phyloP scores from a whole-genome alignment of 2,888 invertebrate species.

The Merodon equestris region DNA sequence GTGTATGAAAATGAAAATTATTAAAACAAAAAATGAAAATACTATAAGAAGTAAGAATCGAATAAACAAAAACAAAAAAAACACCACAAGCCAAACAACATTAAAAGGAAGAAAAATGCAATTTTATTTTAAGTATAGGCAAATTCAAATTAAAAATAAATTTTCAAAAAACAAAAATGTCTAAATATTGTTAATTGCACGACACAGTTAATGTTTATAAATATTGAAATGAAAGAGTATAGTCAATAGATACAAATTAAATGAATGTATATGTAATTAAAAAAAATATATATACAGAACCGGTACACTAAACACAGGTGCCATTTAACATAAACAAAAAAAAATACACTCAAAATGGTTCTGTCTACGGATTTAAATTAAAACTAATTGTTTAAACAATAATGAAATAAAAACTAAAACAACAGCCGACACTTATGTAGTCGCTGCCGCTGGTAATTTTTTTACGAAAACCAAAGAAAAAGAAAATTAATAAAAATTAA shows the following conservation, averaged over 20 bases:
- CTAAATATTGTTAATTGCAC: constrained; percentile 66
- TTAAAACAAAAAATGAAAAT: constrained; percentile 4
- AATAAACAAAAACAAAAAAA: constrained; percentile 20
- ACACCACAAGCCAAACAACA: not conserved
- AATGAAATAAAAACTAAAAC: constrained; percentile 1
- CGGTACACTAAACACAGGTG: constrained; percentile 11
- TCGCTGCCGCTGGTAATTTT: constrained; percentile 47
- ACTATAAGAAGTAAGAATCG: constrained; percentile 7
- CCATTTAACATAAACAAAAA: constrained; percentile 10
- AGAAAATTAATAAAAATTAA: constrained; percentile 28
- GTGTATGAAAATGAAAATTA: constrained; percentile 45
- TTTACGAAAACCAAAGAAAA: constrained; percentile 51
- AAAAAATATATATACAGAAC: constrained; percentile 21
- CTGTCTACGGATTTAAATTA: constrained; percentile 30
- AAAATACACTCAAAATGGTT: constrained; percentile 34
- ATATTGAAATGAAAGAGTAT: constrained; percentile 36
- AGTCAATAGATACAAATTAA: constrained; percentile 45
- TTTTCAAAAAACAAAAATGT: constrained; percentile 22
- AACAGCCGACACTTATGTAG: constrained; percentile 36
- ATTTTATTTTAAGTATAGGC: constrained; percentile 62
- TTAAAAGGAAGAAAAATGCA: constrained; percentile 33
- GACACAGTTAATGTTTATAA: constrained; percentile 62
- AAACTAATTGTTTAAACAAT: not conserved
- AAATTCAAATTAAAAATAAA: constrained; percentile 37
- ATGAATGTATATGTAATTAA: constrained; percentile 38